Evolutionary conservation across 2,797 vertebrate species (phyloP), one percentile per base, ranked within the genome.

Genomic region (Adelosebastes latens): DNA sequence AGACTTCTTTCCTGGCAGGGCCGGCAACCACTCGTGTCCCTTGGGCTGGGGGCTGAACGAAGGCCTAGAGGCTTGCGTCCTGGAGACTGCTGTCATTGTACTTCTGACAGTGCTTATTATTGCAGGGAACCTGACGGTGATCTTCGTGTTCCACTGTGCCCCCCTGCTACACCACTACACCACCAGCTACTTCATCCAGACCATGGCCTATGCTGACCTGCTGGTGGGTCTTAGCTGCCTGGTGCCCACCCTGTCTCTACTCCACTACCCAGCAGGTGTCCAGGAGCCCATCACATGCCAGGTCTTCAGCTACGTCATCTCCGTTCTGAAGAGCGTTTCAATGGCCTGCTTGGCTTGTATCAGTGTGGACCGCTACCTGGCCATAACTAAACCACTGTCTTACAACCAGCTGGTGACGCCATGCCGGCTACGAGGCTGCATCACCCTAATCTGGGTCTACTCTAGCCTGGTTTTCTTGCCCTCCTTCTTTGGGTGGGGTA

Each of bases 131-230:
- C 92, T 99, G 87, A 99, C 97, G 0, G 99, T 99, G 86, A 98
- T 99, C 84, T 99, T 99, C 84, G 99, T 99, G 83, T 99, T 99
- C 90, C 99, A 99, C 88, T 99, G 98, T 83, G 98, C 98, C 70
- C 99, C 99, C 0, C 94, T 99, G 53, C 93, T 99, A 61, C 99
- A 99, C 86, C 98, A 99, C 93, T 99, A 99, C 85, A 99, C 98
- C 85, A 99, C 99, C 81, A 99, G 98, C 94, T 99, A 98, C 88
- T 99, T 99, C 92, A 99, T 99, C 92, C 99, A 99, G 95, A 99
- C 98, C 34, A 99, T 99, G 98, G 99, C 99, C 55, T 99, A 99
- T 32, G 99, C 99, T 4, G 99, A 99, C 91, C 95, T 99, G 66
- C 96, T 99, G 85, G 99, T 99, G 69, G 99, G 99, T 80, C 96